Evolutionary conservation across 2,797 vertebrate species (phyloP), one percentile per base, ranked within the genome.

Genomic region (Megalops cyprinoides): DNA sequence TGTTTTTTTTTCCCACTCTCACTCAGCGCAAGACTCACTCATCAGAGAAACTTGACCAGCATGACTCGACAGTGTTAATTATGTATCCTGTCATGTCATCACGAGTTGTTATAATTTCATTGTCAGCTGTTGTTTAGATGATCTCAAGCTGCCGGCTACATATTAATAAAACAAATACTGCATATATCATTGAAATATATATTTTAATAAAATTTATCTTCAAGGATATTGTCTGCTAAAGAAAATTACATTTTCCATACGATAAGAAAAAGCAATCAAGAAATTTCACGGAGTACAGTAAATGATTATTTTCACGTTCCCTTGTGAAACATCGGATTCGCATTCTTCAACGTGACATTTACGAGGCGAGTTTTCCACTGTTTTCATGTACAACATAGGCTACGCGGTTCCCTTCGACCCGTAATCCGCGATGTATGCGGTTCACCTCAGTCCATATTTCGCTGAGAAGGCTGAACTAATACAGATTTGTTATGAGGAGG

Each of bases 361-460:
- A 55, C 4, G 34, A 34, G 75, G 67, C 1, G 14, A 80, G 53
- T 49, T 74, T 75, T 4, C 25, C 42, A 58, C 44, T 31, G 18
- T 25, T 65, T 46, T 28, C 15, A 34, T n/a, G 78, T 34, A 25
- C 78, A 12, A 51, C 49, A 51, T 15, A 46, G 53, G 25, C 49
- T 15, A 46, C 53, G 25, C 49, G 55, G 78, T 25, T 51, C 48
- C n/a, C 23, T 51, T 15, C n/a, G 28, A 39, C 62, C 23, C 58
- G 53, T n/a, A 56, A 39, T 77, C 20, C 42, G 37, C n/a, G 42
- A 39, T 20, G 42, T 6, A 39, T 25, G 14, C 34, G 4, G 53
- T 79, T 81, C 23, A 20, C 58, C 81, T 76, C 79, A 77, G 79
- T 65, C 82, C 80, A 79, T 79, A 80, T 76, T 81, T 80, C 78